phyloP scores from a whole-genome alignment of 2,113 vertebrate genomes.

The Onychorhynchus coronatus region DNA sequence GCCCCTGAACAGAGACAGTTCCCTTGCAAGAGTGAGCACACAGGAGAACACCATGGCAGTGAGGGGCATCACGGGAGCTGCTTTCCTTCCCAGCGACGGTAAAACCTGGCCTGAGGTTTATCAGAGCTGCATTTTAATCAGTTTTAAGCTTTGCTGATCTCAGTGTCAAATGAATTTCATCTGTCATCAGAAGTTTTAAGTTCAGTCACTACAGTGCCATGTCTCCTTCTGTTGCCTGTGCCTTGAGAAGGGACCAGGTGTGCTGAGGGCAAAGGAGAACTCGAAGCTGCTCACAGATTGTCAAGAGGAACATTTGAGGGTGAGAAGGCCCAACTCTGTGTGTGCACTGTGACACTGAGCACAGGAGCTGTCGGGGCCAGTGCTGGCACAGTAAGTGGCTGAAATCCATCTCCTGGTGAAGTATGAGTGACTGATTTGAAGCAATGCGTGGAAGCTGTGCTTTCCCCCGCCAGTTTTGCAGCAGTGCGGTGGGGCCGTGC shows the following conservation, averaged over 20 bases:
- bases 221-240: neutral
- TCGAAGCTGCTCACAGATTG: too few species aligned
- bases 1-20: neutral
- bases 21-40: accelerated
- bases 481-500: too few species aligned
- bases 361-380: neutral
- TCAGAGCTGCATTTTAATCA: neutral
- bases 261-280: neutral
- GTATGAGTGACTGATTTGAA: neutral
- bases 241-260: neutral
- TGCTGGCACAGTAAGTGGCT: neutral
- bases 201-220: neutral
- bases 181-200: neutral
- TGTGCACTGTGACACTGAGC: neutral
- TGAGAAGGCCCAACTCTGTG: neutral
- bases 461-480: neutral
- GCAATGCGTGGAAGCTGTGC: neutral
- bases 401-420: neutral
- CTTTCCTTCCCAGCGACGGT: neutral
- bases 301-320: accelerated
- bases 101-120: neutral
- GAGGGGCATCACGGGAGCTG: neutral
- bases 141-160: neutral
- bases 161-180: neutral
- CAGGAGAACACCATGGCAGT: accelerated